These are phyloP conservation scores for Phlogophora meticulosa DNA, from an alignment of 2,888 invertebrate species.

Conservation along the genomic window DNA sequence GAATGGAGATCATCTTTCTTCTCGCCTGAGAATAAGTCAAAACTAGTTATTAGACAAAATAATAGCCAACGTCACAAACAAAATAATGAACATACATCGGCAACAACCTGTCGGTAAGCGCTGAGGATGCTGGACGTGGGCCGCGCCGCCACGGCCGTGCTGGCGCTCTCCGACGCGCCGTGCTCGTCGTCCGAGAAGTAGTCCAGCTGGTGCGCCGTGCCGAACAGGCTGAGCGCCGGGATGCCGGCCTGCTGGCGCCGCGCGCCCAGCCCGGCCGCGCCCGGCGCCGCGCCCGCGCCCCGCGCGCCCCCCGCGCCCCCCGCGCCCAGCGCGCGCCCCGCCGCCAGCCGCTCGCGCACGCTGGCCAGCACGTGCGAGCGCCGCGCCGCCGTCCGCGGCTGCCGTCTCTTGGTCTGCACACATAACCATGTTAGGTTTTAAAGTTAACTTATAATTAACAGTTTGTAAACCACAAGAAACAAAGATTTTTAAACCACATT, in stretches of 20 bases:
- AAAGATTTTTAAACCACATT: too few species aligned
- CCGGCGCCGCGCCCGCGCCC: conserved; percentile 15
- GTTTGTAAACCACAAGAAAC: too few species aligned
- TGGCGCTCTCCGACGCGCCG: conserved; percentile 73
- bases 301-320: conserved; percentile 59
- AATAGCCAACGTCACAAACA: not conserved
- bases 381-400: conserved; percentile 85
- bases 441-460: not conserved
- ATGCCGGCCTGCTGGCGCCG: conserved; percentile 73
- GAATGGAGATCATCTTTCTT: conserved; percentile 86
- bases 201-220: conserved; percentile 93
- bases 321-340: conserved; percentile 48
- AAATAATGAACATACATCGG: not conserved
- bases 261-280: conserved; percentile 41
- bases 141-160: conserved; percentile 83
- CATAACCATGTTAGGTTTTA: not conserved
- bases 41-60: not conserved
- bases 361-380: conserved; percentile 82
- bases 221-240: conserved; percentile 91
- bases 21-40: conserved; percentile 78
- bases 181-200: conserved; percentile 91
- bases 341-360: conserved; percentile 79
- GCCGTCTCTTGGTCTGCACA: conserved; percentile 73
- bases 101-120: conserved; percentile 82
- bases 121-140: conserved; percentile 86